Evolutionary conservation across 1,140 invertebrate genomes (phyloP), one percentile per base, ranked within the genome.

Genomic region (Papilio aristodemus): DNA sequence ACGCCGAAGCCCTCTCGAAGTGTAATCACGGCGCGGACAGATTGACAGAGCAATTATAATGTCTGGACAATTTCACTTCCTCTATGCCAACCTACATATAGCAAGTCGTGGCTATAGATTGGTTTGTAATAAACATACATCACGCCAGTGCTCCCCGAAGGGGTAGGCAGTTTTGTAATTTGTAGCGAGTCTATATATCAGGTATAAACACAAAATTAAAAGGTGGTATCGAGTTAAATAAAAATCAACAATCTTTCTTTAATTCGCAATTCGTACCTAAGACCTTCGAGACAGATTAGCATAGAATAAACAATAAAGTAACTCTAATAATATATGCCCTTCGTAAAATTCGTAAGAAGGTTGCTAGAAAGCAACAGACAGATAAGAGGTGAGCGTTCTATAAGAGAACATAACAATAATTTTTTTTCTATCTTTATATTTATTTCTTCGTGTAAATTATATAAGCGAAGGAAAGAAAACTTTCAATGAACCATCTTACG

Each of bases 21-120:
- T 38, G 27, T 62, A 62, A 62, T 62, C 14, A 62, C 8, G 8
- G 10, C 17, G 14, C 59, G 10, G 32, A 62, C 59, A 38, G 17
- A 32, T 36, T 22, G 59, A 62, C 59, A 11, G 7, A 27, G 27
- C 32, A 62, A 62, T 62, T 62, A 62, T 58, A 57, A 57, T 62
- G 59, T 38, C 32, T 62, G 59, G 36, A 17, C 14, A 17, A 62
- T 36, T 22, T 62, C 59, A 62, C 59, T 19, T 22, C 8, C 14
- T n/a, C n/a, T n/a, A n/a, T n/a, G n/a, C n/a, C n/a, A n/a, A n/a
- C n/a, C n/a, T n/a, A n/a, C n/a, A 37, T 62, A 38, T 62, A 62
- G n/a, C n/a, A n/a, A n/a, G n/a, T n/a, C 13, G 36, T 9, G 32
- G 17, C 27, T 37, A 19, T 58, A 8, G n/a, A 32, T 58, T n/a